These are phyloP conservation scores for Salarias fasciatus DNA, from an alignment of 2,797 vertebrate genomes.

Conservation along the genomic window DNA sequence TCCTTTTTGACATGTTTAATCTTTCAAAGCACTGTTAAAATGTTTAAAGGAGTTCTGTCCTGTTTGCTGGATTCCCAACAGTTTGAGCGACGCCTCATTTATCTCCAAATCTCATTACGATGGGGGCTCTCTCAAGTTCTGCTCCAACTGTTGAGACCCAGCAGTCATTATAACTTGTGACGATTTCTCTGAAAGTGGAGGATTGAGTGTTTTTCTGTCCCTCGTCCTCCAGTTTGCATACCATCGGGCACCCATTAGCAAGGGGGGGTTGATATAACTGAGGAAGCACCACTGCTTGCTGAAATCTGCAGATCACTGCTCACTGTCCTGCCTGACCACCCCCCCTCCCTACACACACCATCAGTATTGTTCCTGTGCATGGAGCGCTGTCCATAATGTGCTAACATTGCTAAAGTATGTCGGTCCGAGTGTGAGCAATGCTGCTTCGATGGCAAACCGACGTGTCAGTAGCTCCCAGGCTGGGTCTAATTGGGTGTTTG, in stretches of 20 bases:
- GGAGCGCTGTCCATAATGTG: slow-evolving; percentile 63
- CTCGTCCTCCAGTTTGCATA: slow-evolving; percentile 73
- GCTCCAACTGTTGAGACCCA: slow-evolving; percentile 71
- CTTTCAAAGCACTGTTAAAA: too few relatives aligned
- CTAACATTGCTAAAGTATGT: slow-evolving; percentile 67
- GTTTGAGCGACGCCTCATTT: slow-evolving; percentile 50
- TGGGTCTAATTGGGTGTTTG: too few relatives aligned
- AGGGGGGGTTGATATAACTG: slow-evolving; percentile 52
- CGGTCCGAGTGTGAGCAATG: slow-evolving; percentile 69
- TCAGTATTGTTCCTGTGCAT: slow-evolving; percentile 73
- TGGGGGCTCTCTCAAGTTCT: slow-evolving; percentile 26
- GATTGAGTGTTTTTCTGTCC: slow-evolving; percentile 46
- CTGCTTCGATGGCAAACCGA: slow-evolving; percentile 68
- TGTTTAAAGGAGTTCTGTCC: too few relatives aligned
- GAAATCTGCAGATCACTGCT: slow-evolving; percentile 67
- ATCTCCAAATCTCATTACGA: neutral
- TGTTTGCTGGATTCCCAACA: slow-evolving; percentile 68
- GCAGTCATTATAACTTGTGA: slow-evolving; percentile 49
- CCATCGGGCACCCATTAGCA: slow-evolving; percentile 75
- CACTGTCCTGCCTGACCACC: slow-evolving; percentile 69
- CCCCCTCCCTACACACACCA: slow-evolving; percentile 66
- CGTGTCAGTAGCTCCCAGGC: too few relatives aligned
- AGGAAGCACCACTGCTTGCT: slow-evolving; percentile 73
- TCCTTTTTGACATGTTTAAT: too few relatives aligned
- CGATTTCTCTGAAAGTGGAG: slow-evolving; percentile 36